Conservation (phyloP, 2,113 vertebrate species). For the Macheiramphus alcinus region DNA sequence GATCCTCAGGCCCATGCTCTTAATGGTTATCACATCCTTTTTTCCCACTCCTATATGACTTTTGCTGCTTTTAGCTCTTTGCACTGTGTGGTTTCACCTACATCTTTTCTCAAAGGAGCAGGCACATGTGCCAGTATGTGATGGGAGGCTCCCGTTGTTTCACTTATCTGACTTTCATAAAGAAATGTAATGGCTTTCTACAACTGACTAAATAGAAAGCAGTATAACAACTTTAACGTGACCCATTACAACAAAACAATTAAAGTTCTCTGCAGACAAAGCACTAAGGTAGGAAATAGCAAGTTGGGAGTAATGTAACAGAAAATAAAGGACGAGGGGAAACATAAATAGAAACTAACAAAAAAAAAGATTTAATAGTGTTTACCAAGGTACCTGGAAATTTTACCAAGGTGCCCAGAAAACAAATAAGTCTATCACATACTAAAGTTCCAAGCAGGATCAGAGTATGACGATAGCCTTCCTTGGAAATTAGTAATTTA, state of each 20-base stretch:
- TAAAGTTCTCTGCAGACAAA: background rate
- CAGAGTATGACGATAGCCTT: background rate
- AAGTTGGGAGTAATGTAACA: background rate
- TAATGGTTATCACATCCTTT: background rate
- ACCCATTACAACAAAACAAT: background rate
- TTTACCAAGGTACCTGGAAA: background rate
- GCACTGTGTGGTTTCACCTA: background rate
- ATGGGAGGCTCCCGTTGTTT: background rate
- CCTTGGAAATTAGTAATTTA: background rate
- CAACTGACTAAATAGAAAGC: background rate
- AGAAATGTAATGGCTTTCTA: background rate
- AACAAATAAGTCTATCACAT: background rate
- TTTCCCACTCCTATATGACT: background rate
- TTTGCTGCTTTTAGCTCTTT: background rate
- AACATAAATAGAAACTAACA: background rate
- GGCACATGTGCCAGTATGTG: background rate
- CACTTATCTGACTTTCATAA: background rate
- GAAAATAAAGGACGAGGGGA: background rate
- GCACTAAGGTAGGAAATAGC: background rate
- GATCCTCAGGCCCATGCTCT: background rate
- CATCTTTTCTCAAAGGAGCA: background rate
- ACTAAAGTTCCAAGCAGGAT: background rate
- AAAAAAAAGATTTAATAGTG: background rate
- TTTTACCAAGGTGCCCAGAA: background rate
- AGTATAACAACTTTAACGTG: background rate